These are phyloP conservation scores for Amniataba percoides DNA, from an alignment of 2,797 vertebrate species.

Conservation along the genomic window DNA sequence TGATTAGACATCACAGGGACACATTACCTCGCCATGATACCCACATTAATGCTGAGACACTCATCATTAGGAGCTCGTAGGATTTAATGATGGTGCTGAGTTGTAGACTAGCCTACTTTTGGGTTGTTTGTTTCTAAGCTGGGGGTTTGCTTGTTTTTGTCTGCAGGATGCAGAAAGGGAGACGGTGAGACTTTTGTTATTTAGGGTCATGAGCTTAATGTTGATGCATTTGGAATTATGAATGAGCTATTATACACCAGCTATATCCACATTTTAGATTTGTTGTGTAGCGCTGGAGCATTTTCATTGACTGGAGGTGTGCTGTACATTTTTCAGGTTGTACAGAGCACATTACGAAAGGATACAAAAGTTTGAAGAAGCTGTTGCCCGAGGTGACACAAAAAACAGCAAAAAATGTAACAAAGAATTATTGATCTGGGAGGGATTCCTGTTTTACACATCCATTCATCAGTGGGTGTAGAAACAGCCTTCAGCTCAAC, in stretches of 20 bases:
- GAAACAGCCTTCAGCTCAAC: background rate
- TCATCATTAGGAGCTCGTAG: slow-evolving; percentile 59
- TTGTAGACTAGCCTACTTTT: slow-evolving; percentile 46
- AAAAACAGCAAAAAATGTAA: background rate
- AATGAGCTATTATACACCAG: background rate
- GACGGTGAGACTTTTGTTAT: background rate
- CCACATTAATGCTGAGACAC: slow-evolving; percentile 62
- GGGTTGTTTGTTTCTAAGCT: slow-evolving; percentile 52
- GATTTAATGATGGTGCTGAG: slow-evolving; percentile 52
- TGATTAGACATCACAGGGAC: slow-evolving; percentile 77
- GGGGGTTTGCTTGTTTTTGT: slow-evolving; percentile 28
- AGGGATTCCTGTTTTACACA: background rate
- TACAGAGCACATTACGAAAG: background rate
- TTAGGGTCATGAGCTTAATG: background rate
- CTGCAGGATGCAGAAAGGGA: background rate
- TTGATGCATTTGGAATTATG: slow-evolving; percentile 4
- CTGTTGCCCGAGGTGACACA: background rate
- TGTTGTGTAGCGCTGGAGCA: background rate
- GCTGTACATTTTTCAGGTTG: background rate
- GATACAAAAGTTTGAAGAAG: background rate
- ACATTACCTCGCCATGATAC: slow-evolving; percentile 68
- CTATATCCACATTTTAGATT: slow-evolving; percentile 6
- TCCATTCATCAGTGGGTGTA: background rate
- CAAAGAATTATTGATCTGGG: background rate
- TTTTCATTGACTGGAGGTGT: background rate